These are phyloP conservation scores for Cryptotermes secundus DNA, from an alignment of 1,140 invertebrate species.

Conservation along the genomic window DNA sequence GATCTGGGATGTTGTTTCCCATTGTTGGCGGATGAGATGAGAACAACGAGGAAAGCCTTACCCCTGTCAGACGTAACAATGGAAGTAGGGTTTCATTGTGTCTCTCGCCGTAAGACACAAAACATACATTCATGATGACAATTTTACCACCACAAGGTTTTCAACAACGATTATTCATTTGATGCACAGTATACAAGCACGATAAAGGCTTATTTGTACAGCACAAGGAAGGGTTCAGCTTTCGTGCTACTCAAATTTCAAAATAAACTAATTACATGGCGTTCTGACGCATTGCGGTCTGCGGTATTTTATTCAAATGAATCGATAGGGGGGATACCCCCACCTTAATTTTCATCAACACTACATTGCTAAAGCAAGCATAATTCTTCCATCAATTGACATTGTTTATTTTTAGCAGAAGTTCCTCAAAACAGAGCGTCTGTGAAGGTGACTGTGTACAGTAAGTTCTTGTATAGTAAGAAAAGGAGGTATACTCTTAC, in stretches of 20 bases:
- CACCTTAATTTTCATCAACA: too few relatives aligned
- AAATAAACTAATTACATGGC: neutral
- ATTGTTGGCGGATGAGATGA: neutral
- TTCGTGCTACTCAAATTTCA: neutral
- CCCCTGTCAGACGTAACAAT: neutral
- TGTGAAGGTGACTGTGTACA: too few relatives aligned
- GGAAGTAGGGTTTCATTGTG: neutral
- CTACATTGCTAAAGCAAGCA: too few relatives aligned
- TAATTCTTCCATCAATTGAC: too few relatives aligned
- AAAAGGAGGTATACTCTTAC: too few relatives aligned
- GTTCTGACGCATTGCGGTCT: neutral
- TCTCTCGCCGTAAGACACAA: neutral
- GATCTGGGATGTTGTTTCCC: neutral
- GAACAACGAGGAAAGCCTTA: neutral
- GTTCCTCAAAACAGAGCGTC: too few relatives aligned
- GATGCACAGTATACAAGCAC: neutral
- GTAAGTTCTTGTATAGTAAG: too few relatives aligned
- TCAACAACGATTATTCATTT: constrained; percentile 1
- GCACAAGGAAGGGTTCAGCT: neutral
- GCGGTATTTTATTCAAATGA: too few relatives aligned
- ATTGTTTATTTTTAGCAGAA: too few relatives aligned
- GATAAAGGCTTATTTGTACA: neutral
- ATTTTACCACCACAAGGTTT: constrained; percentile 17
- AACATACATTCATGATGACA: neutral
- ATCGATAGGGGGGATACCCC: too few relatives aligned